A percentile compares a stretch with the other conserved stretches of the same genome.
Conservation (phyloP, 2,113 vertebrate species). For the Litocranius walleri region DNA sequence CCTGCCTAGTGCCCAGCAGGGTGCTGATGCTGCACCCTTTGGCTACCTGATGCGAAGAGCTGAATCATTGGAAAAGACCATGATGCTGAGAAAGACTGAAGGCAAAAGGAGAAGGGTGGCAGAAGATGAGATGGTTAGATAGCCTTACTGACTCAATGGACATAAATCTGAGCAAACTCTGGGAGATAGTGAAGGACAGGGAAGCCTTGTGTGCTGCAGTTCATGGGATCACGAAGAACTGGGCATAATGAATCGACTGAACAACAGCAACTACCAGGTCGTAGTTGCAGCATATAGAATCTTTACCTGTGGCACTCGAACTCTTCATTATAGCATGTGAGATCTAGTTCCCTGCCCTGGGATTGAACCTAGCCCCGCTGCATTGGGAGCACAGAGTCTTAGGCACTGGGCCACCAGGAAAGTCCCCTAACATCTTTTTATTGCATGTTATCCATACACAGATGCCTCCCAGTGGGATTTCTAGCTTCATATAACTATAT, state of each 20-base stretch:
- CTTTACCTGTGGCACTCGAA: neutral
- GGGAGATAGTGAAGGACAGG: neutral
- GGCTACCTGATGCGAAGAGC: neutral
- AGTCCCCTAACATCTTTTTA: neutral
- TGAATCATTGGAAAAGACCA: neutral
- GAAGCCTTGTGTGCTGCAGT: neutral
- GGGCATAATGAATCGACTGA: neutral
- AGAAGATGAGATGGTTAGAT: neutral
- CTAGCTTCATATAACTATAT: neutral
- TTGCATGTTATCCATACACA: neutral
- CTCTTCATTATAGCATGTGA: neutral
- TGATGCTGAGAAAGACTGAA: neutral
- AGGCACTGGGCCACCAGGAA: neutral
- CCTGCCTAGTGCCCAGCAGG: accelerated
- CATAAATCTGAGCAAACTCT: neutral
- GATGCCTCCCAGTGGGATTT: neutral
- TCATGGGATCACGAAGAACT: neutral
- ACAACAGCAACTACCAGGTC: neutral
- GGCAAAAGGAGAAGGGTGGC: neutral
- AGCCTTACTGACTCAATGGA: neutral
- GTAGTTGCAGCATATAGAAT: neutral
- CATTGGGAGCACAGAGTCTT: neutral
- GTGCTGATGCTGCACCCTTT: neutral
- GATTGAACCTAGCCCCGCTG: neutral
- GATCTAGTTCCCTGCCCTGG: neutral